Evolutionary conservation across 2,113 vertebrate species (phyloP).

Genomic region (Heterotilapia buettikoferi): DNA sequence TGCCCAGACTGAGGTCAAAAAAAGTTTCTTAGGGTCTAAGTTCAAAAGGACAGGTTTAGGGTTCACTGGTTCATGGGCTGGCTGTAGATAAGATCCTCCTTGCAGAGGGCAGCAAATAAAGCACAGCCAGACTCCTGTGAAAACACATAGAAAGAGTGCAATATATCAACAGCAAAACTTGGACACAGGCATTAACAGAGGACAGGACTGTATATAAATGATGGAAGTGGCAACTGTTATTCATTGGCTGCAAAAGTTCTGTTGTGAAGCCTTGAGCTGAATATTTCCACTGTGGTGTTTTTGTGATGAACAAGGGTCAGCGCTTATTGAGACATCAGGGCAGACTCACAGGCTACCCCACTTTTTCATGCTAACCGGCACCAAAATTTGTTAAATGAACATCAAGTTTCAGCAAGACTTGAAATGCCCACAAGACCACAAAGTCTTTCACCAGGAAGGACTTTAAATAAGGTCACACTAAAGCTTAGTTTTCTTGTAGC

Average conservation of each 20-base stretch:
- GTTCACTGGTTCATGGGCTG: conserved; percentile 26
- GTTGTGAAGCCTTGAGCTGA: background rate
- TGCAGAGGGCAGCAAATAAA: conserved; percentile 55
- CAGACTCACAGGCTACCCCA: background rate
- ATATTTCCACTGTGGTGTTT: background rate
- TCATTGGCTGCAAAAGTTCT: background rate
- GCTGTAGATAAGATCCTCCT: conserved; percentile 47
- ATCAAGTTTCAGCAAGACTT: background rate
- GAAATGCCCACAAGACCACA: background rate
- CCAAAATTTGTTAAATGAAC: background rate
- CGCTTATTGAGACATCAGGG: background rate
- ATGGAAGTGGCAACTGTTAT: background rate
- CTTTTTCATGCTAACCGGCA: background rate
- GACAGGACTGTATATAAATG: background rate
- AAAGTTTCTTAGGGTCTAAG: conserved; percentile 39
- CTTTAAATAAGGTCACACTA: background rate
- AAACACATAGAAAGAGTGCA: background rate
- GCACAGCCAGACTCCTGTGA: conserved; percentile 49
- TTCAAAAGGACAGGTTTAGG: conserved; percentile 27
- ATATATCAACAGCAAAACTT: background rate
- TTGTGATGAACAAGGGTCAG: background rate
- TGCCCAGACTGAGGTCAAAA: conserved; percentile 13
- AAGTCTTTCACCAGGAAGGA: background rate
- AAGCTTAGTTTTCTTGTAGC: background rate
- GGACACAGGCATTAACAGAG: background rate